Base-by-base conservation (phyloP, 1,140 invertebrate species). In the Zophobas morio region DNA sequence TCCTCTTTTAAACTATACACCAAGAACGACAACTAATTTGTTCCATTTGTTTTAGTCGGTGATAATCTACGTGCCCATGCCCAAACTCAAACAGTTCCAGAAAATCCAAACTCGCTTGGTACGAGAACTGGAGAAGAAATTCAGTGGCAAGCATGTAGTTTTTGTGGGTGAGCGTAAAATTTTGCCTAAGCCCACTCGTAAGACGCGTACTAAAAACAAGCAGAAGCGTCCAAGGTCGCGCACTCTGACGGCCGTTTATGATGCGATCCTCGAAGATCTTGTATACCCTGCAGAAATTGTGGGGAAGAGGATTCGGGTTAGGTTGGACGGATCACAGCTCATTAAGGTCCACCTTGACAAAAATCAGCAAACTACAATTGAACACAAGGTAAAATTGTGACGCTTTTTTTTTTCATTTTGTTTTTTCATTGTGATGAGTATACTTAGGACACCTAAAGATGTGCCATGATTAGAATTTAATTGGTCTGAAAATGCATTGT, bases 271-370 rank as follows among this genome's bases (percentile, higher is more conserved):
- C 56, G 97, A 99, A 86, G 99, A 99, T 89, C 89, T 99, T 77
- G 98, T 99, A 47, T 99, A 96, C 88, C 99, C 99, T 32, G 98
- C 99, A 75, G 99, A 99, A 90, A 99, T 99, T 85, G 98, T 99
- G 74, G 99, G 99, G 84, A 99, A 99, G 88, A 91, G 99, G 78
- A 99, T 98, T 84, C 92, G 98, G 82, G 93, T 99, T 54, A 98
- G 97, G 87, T 88, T 99, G 70, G 98, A 99, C 88, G 98, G 98
- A 40, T 96, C 96, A 49, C 93, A 98, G 82, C 88, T 99, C 35
- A 97, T 98, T 83, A 99, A 99, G 90, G 97, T 99, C 81, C 98
- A 99, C 88, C 77, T 99, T 79, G 99, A 99, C 87, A 99, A 99
- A 88, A 96, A 94, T 87, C 97, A 99, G 86, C 97, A 99, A 88